These are phyloP conservation scores for Ahaetulla prasina DNA, from an alignment of 2,113 vertebrate genomes.

Conservation along the genomic window DNA sequence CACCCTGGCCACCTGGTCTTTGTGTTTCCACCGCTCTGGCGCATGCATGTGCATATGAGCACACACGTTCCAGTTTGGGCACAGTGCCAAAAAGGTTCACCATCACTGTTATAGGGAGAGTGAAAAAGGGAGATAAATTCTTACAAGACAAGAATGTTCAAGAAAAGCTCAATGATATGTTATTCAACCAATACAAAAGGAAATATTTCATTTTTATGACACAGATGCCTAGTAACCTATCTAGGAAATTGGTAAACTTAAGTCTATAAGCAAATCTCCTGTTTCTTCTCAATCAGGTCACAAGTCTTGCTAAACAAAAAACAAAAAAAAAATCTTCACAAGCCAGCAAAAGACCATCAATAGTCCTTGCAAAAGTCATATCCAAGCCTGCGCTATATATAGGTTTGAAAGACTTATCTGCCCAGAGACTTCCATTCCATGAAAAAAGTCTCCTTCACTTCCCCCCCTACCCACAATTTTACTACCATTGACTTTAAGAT, in stretches of 20 bases:
- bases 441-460: neutral
- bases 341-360: neutral
- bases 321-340: neutral
- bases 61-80: too few relatives aligned
- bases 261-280: neutral
- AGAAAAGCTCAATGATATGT: neutral
- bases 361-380: neutral
- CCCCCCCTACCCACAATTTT: neutral
- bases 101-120: neutral
- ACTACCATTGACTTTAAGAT: neutral
- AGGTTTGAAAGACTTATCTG: slow-evolving; percentile 8
- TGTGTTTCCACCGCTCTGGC: too few relatives aligned
- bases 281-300: neutral
- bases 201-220: neutral
- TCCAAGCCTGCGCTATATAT: fast-evolving
- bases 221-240: neutral
- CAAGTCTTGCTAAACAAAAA: neutral
- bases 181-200: neutral
- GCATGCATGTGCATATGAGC: too few relatives aligned
- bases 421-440: neutral
- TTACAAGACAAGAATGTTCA: neutral
- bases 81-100: too few relatives aligned
- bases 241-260: neutral
- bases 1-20: too few relatives aligned
- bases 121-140: neutral